Percentiles rank a stretch among this genome's conserved stretches.
Evolutionary conservation across 2,113 vertebrate species (phyloP).

Genomic region (Notothenia rossii): DNA sequence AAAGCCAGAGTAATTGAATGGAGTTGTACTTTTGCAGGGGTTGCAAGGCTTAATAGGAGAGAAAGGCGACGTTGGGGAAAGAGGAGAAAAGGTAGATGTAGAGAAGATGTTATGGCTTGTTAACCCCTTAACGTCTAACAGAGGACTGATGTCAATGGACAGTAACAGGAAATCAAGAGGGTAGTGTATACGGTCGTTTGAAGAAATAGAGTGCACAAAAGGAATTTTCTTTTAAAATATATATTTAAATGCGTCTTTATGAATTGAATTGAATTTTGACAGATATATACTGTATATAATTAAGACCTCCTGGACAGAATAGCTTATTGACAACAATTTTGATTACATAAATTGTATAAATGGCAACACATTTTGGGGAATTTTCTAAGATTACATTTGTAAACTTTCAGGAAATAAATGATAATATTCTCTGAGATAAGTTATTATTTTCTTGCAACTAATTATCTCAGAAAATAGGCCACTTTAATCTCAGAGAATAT

Average conservation of each 20-base stretch:
- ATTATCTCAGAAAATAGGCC: too few relatives aligned
- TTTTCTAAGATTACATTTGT: too few relatives aligned
- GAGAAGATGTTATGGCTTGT: slow-evolving; percentile 56
- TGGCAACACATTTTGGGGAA: too few relatives aligned
- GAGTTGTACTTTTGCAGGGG: slow-evolving; percentile 91
- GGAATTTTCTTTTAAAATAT: neutral
- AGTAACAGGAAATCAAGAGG: slow-evolving; percentile 31
- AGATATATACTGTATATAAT: slow-evolving; percentile 2
- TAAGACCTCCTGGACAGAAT: neutral
- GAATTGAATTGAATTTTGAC: neutral
- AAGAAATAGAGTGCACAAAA: neutral
- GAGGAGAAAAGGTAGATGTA: slow-evolving; percentile 98
- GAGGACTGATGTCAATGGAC: slow-evolving; percentile 87
- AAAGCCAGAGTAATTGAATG: slow-evolving; percentile 61
- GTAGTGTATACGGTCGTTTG: neutral
- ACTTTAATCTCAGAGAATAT: too few relatives aligned
- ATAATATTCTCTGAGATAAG: too few relatives aligned
- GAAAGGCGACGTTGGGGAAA: slow-evolving; percentile 96
- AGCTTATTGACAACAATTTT: neutral
- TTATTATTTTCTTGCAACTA: too few relatives aligned
- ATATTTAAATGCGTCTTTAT: neutral
- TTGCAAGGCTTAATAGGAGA: slow-evolving; percentile 97
- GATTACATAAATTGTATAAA: neutral
- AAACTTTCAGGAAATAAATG: too few relatives aligned
- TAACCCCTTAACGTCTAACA: slow-evolving; percentile 41